These are phyloP conservation scores for Pseudomyrmex cubaensis DNA, from an alignment of 1,140 invertebrate species.

Conservation along the genomic window DNA sequence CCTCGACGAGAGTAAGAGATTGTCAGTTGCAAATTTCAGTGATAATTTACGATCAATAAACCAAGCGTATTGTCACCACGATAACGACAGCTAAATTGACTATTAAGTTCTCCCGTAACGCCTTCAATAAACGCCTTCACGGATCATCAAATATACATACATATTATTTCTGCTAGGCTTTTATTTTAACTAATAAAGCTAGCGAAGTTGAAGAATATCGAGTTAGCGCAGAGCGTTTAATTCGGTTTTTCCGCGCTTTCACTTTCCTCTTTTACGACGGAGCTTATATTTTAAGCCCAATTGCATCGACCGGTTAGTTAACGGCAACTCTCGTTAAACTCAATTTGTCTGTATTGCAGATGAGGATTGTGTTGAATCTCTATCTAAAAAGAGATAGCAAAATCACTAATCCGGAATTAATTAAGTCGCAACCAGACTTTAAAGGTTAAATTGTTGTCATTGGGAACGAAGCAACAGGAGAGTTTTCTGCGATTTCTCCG, in stretches of 20 bases:
- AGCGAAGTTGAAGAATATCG: slow-evolving; percentile 15
- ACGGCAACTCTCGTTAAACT: slow-evolving; percentile 29
- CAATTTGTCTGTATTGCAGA: slow-evolving; percentile 7
- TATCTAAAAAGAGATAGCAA: slow-evolving; percentile 6
- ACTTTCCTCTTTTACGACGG: neutral
- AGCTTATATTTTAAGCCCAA: slow-evolving; percentile 27
- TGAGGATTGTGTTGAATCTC: neutral
- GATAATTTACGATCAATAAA: slow-evolving; percentile 21
- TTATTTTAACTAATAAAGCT: slow-evolving; percentile 23
- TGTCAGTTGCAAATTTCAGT: neutral
- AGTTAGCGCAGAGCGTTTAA: slow-evolving; percentile 2
- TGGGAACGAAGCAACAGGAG: neutral
- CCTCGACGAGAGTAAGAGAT: neutral
- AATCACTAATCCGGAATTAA: slow-evolving; percentile 14
- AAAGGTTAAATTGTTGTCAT: slow-evolving; percentile 13
- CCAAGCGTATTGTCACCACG: neutral
- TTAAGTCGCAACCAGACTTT: neutral
- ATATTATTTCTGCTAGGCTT: slow-evolving; percentile 22
- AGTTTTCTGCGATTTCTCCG: neutral
- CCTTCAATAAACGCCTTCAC: neutral
- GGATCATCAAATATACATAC: neutral
- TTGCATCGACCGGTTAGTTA: slow-evolving; percentile 18
- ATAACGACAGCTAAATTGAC: neutral
- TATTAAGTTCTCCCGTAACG: neutral
- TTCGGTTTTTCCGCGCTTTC: neutral